Evolutionary conservation across 2,888 invertebrate species (phyloP).

Genomic region (Eristalinus aeneus): DNA sequence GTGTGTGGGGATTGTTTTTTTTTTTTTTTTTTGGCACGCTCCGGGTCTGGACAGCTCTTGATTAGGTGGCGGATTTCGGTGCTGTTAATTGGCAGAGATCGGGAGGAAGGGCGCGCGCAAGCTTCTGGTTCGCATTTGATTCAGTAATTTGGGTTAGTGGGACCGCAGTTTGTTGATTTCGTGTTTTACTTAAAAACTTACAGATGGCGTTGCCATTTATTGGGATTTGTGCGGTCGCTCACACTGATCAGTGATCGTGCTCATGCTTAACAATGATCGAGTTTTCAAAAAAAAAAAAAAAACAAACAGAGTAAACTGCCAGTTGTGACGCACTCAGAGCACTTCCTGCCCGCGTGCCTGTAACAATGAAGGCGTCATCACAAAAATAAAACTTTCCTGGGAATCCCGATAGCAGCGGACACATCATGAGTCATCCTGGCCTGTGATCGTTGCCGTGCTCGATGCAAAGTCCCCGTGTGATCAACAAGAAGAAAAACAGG

Average conservation of each 20-base stretch:
- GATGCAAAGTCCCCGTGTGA: neutral
- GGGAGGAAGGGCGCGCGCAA: neutral
- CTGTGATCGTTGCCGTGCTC: neutral
- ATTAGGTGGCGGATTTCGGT: neutral
- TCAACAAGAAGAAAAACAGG: neutral
- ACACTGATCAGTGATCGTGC: too few relatives aligned
- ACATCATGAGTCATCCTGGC: neutral
- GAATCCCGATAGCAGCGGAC: neutral
- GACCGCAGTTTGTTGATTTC: neutral
- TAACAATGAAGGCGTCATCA: neutral
- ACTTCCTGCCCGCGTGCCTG: neutral
- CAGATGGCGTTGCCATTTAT: neutral
- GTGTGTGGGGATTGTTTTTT: neutral
- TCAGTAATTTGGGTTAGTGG: neutral
- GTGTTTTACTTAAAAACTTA: neutral
- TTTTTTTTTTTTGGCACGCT: neutral
- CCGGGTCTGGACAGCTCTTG: neutral
- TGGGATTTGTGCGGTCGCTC: neutral
- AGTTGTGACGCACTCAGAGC: neutral
- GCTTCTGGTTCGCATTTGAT: neutral
- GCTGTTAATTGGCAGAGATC: neutral
- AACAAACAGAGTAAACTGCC: neutral
- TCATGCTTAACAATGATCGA: too few relatives aligned
- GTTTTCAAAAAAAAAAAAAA: too few relatives aligned
- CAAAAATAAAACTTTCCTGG: neutral